Evolutionary conservation across 2,888 invertebrate genomes (phyloP).

Genomic region (Eledona agricola): DNA sequence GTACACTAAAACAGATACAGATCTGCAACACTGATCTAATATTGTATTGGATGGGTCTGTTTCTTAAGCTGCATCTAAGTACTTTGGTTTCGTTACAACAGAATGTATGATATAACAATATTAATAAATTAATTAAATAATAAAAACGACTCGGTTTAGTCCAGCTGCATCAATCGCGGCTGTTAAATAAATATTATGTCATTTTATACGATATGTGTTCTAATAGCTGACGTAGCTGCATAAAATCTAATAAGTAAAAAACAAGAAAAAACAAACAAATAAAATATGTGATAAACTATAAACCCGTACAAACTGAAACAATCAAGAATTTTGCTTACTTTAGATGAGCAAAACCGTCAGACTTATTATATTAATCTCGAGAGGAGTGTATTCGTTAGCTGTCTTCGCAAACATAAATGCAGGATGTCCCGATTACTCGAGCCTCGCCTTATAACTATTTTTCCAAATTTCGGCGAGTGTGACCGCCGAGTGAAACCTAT

Average conservation of each 20-base stretch:
- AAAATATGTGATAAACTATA: slow-evolving; percentile 42
- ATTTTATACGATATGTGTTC: no score
- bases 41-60: slow-evolving; percentile 30
- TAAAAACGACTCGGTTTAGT: no score
- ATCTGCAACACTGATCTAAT: slow-evolving; percentile 32
- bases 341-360: slow-evolving; percentile 52
- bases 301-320: slow-evolving; percentile 39
- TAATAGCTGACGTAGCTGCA: no score
- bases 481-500: slow-evolving; percentile 94
- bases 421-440: slow-evolving; percentile 71
- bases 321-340: slow-evolving; percentile 43
- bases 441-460: slow-evolving; percentile 90
- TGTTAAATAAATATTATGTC: no score
- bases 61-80: slow-evolving; percentile 25
- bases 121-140: slow-evolving; percentile 7
- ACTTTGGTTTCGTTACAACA: slow-evolving; percentile 25
- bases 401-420: slow-evolving; percentile 21
- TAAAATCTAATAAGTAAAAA: slow-evolving; percentile 6
- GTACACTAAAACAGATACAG: slow-evolving; percentile 31
- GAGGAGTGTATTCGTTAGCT: slow-evolving; percentile 23
- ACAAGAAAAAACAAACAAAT: slow-evolving; percentile 40
- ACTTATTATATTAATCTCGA: slow-evolving; percentile 37
- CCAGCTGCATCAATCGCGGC: no score
- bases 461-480: slow-evolving; percentile 97
- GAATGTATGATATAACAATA: no score